A percentile compares a stretch with the other conserved stretches of the same genome.
phyloP scores from a whole-genome alignment of 2,888 invertebrate species.

The Cephus spinipes region DNA sequence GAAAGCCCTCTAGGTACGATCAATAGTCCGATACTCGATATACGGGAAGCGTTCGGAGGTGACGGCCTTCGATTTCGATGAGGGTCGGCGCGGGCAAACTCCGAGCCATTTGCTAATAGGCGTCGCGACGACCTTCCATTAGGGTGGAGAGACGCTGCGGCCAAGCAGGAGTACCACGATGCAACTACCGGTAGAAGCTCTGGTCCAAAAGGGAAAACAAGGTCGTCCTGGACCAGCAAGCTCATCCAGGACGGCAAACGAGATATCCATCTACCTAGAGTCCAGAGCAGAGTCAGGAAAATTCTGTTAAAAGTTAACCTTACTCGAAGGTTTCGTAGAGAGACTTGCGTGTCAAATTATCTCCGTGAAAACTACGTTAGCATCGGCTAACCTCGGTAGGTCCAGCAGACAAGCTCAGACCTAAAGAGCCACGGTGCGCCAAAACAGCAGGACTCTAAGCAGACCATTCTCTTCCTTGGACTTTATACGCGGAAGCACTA shows the following conservation, averaged over 20 bases:
- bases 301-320: conserved; percentile 3
- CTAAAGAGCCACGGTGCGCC: conserved; percentile 57
- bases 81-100: conserved; percentile 45
- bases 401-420: conserved; percentile 35
- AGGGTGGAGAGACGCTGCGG: conserved; percentile 58
- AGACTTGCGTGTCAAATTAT: background rate
- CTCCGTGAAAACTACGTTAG: conserved; percentile 48
- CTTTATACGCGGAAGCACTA: background rate
- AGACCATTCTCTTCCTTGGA: conserved; percentile 28
- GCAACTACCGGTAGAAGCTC: background rate
- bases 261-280: background rate
- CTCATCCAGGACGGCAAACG: background rate
- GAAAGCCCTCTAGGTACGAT: background rate
- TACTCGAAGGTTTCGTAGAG: background rate
- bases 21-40: background rate
- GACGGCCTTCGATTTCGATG: background rate
- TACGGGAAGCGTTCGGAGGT: background rate
- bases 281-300: background rate
- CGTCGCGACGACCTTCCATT: conserved; percentile 59
- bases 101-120: conserved; percentile 62
- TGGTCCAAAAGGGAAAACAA: background rate
- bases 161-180: conserved; percentile 11
- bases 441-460: conserved; percentile 55
- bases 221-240: background rate
- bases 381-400: conserved; percentile 15